These are phyloP conservation scores for Clitarchus hookeri DNA, from an alignment of 2,888 invertebrate species.

Conservation along the genomic window DNA sequence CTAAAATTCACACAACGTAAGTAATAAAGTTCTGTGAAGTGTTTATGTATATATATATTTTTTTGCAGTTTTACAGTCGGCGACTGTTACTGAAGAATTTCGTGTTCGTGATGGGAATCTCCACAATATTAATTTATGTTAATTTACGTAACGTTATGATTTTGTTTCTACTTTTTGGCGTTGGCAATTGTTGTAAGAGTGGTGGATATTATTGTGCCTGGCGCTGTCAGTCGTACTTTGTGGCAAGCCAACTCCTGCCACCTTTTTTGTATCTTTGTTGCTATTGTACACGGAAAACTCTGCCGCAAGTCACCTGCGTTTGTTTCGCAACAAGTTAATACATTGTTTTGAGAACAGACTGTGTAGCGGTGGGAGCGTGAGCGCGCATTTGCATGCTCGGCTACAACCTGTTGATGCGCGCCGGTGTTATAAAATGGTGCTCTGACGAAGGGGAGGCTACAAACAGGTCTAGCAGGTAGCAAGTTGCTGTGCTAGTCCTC, in stretches of 20 bases:
- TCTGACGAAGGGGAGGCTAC: neutral
- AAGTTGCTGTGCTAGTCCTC: neutral
- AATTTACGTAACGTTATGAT: too few relatives aligned
- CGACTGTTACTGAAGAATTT: neutral
- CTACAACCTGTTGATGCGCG: neutral
- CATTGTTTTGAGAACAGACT: neutral
- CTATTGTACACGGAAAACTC: neutral
- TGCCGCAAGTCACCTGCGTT: neutral
- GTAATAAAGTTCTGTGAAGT: neutral
- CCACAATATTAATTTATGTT: neutral
- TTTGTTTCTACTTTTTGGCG: too few relatives aligned
- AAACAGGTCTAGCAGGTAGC: slow-evolving; percentile 4
- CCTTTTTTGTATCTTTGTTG: neutral
- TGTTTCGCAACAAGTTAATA: neutral
- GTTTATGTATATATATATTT: neutral
- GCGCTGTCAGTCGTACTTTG: neutral
- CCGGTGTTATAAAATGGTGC: neutral
- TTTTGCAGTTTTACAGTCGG: neutral
- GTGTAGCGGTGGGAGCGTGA: neutral
- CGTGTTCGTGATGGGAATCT: neutral
- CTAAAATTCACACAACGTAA: slow-evolving; percentile 14
- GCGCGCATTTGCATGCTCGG: neutral
- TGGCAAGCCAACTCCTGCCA: neutral
- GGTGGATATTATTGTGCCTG: neutral
- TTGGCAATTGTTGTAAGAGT: too few relatives aligned